Evolutionary conservation across 2,113 vertebrate species (phyloP), one percentile per base, ranked within the genome.

Genomic region (Herpailurus yagouaroundi): DNA sequence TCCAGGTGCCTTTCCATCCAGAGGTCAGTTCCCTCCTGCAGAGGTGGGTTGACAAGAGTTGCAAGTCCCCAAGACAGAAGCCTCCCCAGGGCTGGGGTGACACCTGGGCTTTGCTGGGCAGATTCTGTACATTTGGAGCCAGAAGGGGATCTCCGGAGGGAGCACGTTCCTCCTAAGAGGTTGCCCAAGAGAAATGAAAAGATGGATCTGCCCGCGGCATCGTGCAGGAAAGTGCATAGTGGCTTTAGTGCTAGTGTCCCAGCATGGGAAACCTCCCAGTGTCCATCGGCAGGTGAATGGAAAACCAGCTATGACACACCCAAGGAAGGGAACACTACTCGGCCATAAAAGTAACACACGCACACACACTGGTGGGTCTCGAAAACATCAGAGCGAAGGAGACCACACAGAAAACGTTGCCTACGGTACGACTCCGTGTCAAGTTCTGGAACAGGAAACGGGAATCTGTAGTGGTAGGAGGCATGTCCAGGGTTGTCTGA

Each of bases 401-500:
- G 18, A 25, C 27, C 83, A 9, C 18, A 14, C 16, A 33, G 55
- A 73, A 33, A 63, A 60, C 1, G 3, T 41, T 4, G 9, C 10
- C 0, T 38, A 27, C 0, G 0, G 27, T 18, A 7, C 9, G 52
- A 48, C 41, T 81, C 41, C 4, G 31, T 11, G 4, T 3, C 64
- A 73, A 13, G 52, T 73, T 64, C 66, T 33, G 13, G 25, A 52
- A 48, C 15, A 18, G 45, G 29, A 23, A 89, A 33, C 11, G 1
- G 8, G 7, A 0, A 48, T 14, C 33, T 4, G 7, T 6, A 41
- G 50, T 13, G 38, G 60, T 4, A 14, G 77, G 48, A 50, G 29
- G 66, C 10, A 1, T 29, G 27, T 27, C 3, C 1, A 8, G 19
- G 55, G 38, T 16, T 64, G 9, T 90, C 31, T n/a, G 41, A 41